Evolutionary conservation across 2,888 invertebrate species (phyloP).

Genomic region (Torymus auratus): DNA sequence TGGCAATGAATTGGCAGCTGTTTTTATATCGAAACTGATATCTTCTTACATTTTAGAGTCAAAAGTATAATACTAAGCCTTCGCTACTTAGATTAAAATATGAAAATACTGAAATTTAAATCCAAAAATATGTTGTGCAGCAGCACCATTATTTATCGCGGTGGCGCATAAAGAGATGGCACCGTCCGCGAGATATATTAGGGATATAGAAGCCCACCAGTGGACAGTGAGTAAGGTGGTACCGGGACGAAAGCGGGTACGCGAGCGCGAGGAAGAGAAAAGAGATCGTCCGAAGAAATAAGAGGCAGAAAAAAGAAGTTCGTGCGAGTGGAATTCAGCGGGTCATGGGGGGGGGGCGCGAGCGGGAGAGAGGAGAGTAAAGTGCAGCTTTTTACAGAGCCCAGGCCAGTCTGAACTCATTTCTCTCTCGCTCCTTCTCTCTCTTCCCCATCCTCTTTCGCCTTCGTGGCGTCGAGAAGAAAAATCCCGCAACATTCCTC

Average conservation of each 20-base stretch:
- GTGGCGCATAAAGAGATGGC: conserved; percentile 1
- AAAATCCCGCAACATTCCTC: conserved; percentile 56
- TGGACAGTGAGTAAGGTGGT: conserved; percentile 36
- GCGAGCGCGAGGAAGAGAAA: no score
- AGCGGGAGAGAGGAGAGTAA: conserved; percentile 28
- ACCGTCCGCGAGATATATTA: conserved; percentile 12
- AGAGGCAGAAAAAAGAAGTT: conserved; percentile 28
- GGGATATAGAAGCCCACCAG: not conserved
- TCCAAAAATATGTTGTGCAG: not conserved
- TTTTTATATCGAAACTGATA: no score
- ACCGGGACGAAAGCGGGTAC: no score
- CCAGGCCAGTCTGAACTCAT: conserved; percentile 57
- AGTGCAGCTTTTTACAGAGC: conserved; percentile 51
- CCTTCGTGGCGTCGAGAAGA: conserved; percentile 45
- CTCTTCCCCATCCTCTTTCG: conserved; percentile 13
- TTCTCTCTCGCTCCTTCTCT: conserved; percentile 58
- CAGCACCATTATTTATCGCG: not conserved
- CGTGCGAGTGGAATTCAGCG: conserved; percentile 31
- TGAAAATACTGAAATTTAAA: no score
- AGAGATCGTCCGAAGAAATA: conserved; percentile 19
- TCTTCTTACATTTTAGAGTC: no score
- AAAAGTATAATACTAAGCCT: no score
- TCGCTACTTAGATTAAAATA: no score
- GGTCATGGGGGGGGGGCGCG: conserved; percentile 3
- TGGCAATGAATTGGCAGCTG: no score